Base-by-base conservation (phyloP, 2,797 vertebrate genomes). In the Spheniscus humboldti region DNA sequence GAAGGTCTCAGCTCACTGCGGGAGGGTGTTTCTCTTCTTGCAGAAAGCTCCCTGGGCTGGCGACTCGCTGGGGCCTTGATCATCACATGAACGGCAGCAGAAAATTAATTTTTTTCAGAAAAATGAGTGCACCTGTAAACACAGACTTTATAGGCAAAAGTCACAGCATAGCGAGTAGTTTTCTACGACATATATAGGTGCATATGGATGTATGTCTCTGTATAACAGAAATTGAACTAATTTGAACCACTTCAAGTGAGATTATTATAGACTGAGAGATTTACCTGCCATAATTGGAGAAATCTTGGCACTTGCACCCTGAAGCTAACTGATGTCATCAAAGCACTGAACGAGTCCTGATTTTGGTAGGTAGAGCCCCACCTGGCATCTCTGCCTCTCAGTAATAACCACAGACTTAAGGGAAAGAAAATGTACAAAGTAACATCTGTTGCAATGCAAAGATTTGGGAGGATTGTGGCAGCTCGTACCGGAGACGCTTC, bases 271-370 rank as follows among this genome's bases (percentile, higher is more conserved):
- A 89, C 48, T 3, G 71, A 95, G 96, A 95, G 86, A 90, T 92
- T 75, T 94, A 94, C 84, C 97, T 97, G 92, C 96, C 39, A 84
- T 97, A 97, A 97, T 95, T 94, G 96, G 94, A 94, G 95, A 80
- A 97, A 95, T 91, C 96, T 95, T 95, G 96, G 96, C 81, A 22
- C 92, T 96, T 81, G 95, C 86, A 90, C 97, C 91, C 86, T 88
- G 94, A 90, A 94, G 96, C 79, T 98, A 98, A 98, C 97, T 96
- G 97, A 96, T 94, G 83, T 88, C 96, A 97, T 97, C 95, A 97
- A 97, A 96, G 96, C 86, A 18, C 64, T 64, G 96, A 97, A 94
- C 41, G 95, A 96, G 87, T 67, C 96, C 97, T 96, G 97, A 97
- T 97, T 97, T 86, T 81, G 91, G 95, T 96, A 96, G 96, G 97